These are phyloP conservation scores for Hypselothyrea guttata DNA, from an alignment of 2,888 invertebrate species.

Conservation along the genomic window DNA sequence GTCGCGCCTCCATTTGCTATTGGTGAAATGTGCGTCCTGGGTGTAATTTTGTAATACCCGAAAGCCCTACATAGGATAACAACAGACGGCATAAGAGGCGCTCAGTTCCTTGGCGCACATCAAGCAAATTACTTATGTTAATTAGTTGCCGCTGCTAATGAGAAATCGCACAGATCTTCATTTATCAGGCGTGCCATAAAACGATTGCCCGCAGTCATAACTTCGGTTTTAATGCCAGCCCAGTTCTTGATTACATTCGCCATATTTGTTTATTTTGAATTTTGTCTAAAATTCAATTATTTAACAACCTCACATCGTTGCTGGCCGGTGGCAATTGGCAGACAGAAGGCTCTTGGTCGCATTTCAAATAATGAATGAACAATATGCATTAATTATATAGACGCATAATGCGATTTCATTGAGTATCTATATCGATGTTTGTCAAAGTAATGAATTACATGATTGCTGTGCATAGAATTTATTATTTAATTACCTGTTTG, in stretches of 20 bases:
- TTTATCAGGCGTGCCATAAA: slow-evolving; percentile 32
- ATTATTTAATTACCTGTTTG: background rate
- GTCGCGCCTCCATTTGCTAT: slow-evolving; percentile 32
- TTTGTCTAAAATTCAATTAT: background rate
- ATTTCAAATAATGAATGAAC: background rate
- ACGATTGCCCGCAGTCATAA: slow-evolving; percentile 30
- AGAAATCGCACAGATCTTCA: slow-evolving; percentile 54
- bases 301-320: too few relatives aligned
- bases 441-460: background rate
- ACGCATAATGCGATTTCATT: too few relatives aligned
- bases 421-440: too few relatives aligned
- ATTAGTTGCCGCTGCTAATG: slow-evolving; percentile 68
- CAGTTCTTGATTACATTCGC: slow-evolving; percentile 11
- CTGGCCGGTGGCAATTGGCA: too few relatives aligned
- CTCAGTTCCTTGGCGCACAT: slow-evolving; percentile 27
- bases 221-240: slow-evolving; percentile 12
- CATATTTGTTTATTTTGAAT: slow-evolving; percentile 7
- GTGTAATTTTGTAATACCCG: slow-evolving; percentile 31
- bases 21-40: slow-evolving; percentile 47
- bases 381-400: background rate
- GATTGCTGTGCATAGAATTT: background rate
- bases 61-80: slow-evolving; percentile 21
- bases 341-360: too few relatives aligned
- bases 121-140: slow-evolving; percentile 74
- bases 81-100: slow-evolving; percentile 4